These are phyloP conservation scores for Spatulosminthurus flaviceps DNA, from an alignment of 2,888 invertebrate genomes.

Conservation along the genomic window DNA sequence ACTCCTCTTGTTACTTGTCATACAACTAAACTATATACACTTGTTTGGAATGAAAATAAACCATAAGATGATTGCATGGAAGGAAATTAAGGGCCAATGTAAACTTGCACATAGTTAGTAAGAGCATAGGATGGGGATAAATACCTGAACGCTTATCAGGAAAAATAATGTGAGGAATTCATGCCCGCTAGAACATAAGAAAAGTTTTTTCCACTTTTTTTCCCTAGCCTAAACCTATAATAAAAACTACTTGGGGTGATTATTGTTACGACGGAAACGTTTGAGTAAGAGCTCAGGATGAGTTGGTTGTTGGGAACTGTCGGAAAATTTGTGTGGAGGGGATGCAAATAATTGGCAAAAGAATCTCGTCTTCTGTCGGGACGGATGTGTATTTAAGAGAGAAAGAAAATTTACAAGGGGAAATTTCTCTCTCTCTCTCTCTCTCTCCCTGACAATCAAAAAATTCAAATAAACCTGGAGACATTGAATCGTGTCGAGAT, in stretches of 20 bases:
- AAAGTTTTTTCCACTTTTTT: no score
- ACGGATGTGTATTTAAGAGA: neutral
- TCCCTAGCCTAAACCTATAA: no score
- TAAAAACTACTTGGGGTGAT: no score
- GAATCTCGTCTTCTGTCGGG: neutral
- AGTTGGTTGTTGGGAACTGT: no score
- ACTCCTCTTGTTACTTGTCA: neutral
- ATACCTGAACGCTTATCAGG: neutral
- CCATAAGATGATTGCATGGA: neutral
- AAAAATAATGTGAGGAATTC: no score
- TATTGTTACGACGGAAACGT: no score
- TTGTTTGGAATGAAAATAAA: neutral
- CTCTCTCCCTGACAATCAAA: constrained; percentile 3
- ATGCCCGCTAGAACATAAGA: no score
- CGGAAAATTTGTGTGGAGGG: no score
- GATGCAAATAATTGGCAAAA: no score
- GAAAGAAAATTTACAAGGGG: neutral
- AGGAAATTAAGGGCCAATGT: neutral
- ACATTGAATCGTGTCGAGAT: constrained; percentile 35
- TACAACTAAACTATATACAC: constrained; percentile 1
- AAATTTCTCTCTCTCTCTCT: neutral
- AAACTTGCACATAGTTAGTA: neutral
- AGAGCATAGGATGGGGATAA: neutral
- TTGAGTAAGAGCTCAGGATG: no score
- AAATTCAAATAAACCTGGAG: constrained; percentile 19